A percentile compares a stretch with the other conserved stretches of the same genome.
phyloP scores from a whole-genome alignment of 2,888 invertebrate genomes.

The Itoplectis maculator region DNA sequence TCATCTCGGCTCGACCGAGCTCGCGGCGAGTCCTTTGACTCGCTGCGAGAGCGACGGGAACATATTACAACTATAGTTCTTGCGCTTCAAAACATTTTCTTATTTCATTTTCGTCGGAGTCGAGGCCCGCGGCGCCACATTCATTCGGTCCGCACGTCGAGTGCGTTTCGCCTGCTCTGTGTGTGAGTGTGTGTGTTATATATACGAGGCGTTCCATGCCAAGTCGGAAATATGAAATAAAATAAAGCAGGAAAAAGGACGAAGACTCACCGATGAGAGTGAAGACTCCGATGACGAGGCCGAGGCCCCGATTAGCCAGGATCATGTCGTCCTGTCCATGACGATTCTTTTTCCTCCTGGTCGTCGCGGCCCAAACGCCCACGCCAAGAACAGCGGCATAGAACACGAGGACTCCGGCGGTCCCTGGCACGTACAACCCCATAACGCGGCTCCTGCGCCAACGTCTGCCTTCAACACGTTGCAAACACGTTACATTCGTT shows the following conservation, averaged over 20 bases:
- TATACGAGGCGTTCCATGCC: neutral
- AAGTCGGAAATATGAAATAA: neutral
- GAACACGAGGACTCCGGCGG: slow-evolving; percentile 88
- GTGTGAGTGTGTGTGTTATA: neutral
- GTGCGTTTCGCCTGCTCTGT: too few relatives aligned
- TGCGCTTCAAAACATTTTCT: slow-evolving; percentile 43
- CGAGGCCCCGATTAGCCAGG: slow-evolving; percentile 89
- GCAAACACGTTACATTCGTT: slow-evolving; percentile 17
- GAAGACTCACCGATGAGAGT: slow-evolving; percentile 88
- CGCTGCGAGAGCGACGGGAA: slow-evolving; percentile 30
- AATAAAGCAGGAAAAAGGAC: slow-evolving; percentile 14
- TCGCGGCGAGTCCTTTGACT: slow-evolving; percentile 24
- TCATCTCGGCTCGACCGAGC: neutral
- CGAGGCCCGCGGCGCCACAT: neutral
- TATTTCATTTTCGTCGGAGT: slow-evolving; percentile 36
- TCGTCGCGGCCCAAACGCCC: slow-evolving; percentile 87
- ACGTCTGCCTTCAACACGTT: slow-evolving; percentile 43
- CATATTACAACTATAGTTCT: slow-evolving; percentile 9
- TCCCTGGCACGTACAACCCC: slow-evolving; percentile 86
- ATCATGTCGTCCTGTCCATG: slow-evolving; percentile 88
- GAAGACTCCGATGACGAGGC: slow-evolving; percentile 89
- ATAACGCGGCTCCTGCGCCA: slow-evolving; percentile 70
- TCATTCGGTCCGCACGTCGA: neutral
- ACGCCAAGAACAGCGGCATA: slow-evolving; percentile 88
- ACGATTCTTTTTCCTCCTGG: slow-evolving; percentile 84